Conservation (phyloP, 2,888 invertebrate genomes). For the Petrolisthes manimaculis region DNA sequence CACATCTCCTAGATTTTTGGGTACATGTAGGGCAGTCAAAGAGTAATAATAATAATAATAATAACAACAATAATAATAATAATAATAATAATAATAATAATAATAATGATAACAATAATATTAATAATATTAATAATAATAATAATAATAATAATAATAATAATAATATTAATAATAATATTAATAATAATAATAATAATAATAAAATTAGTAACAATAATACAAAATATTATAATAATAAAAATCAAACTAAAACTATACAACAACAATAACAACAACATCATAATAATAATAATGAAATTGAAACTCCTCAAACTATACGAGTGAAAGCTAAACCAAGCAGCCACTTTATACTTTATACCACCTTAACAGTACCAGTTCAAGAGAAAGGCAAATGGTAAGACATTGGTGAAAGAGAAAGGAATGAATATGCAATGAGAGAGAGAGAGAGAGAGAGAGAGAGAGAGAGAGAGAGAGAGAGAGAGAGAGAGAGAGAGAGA, state of each 20-base stretch:
- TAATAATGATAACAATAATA: not conserved
- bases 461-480: not conserved
- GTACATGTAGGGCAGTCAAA: too few relatives aligned
- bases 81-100: too few relatives aligned
- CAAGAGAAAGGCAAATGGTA: too few relatives aligned
- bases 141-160: not conserved
- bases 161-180: not conserved
- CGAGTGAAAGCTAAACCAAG: too few relatives aligned
- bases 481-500: not conserved
- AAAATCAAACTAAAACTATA: not conserved
- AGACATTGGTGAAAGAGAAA: too few relatives aligned
- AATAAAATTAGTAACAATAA: not conserved
- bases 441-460: slow-evolving; percentile 18
- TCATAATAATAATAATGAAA: not conserved
- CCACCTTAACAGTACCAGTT: too few relatives aligned
- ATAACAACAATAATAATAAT: too few relatives aligned
- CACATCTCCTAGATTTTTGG: not conserved
- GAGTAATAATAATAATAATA: too few relatives aligned
- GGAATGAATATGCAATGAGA: slow-evolving; percentile 3
- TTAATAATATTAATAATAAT: not conserved
- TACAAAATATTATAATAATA: not conserved
- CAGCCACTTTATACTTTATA: too few relatives aligned
- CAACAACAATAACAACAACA: not conserved
- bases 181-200: not conserved
- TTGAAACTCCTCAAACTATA: too few relatives aligned